Percentiles rank a stretch among this genome's conserved stretches.
Conservation (phyloP, 2,888 invertebrate genomes). For the Drosophila ezoana region DNA sequence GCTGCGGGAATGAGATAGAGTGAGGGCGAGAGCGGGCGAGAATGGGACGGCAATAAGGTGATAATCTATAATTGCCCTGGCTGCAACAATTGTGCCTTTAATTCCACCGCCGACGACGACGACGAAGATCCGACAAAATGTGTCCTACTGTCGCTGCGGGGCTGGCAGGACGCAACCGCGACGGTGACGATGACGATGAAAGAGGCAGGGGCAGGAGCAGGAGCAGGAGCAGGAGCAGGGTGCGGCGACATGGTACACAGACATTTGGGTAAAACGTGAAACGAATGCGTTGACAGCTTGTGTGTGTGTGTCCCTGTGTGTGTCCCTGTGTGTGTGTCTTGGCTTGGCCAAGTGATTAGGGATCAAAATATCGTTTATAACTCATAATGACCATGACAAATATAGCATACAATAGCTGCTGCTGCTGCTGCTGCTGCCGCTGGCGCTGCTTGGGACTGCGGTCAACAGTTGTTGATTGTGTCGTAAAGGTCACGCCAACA, state of each 20-base stretch:
- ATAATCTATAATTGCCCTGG: conserved; percentile 80
- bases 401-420: conserved; percentile 52
- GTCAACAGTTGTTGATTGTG: conserved; percentile 63
- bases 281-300: conserved; percentile 78
- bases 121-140: conserved; percentile 34
- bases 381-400: conserved; percentile 76
- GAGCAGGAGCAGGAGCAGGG: neutral
- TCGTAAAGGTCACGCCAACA: conserved; percentile 53
- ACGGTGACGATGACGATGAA: neutral
- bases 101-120: conserved; percentile 64
- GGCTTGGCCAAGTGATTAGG: conserved; percentile 64
- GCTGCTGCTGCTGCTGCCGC: neutral
- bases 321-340: conserved; percentile 9
- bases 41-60: conserved; percentile 51
- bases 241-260: conserved; percentile 29
- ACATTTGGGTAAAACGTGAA: conserved; percentile 74
- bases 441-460: conserved; percentile 19
- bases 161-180: conserved; percentile 26
- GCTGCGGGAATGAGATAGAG: conserved; percentile 16
- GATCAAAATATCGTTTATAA: conserved; percentile 79
- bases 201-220: neutral
- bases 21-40: conserved; percentile 4
- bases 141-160: conserved; percentile 62
- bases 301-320: conserved; percentile 35
- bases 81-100: conserved; percentile 76